Percentiles rank a stretch among this genome's conserved stretches.
phyloP scores from a whole-genome alignment of 2,113 vertebrate genomes.

The Paratilapia polleni region DNA sequence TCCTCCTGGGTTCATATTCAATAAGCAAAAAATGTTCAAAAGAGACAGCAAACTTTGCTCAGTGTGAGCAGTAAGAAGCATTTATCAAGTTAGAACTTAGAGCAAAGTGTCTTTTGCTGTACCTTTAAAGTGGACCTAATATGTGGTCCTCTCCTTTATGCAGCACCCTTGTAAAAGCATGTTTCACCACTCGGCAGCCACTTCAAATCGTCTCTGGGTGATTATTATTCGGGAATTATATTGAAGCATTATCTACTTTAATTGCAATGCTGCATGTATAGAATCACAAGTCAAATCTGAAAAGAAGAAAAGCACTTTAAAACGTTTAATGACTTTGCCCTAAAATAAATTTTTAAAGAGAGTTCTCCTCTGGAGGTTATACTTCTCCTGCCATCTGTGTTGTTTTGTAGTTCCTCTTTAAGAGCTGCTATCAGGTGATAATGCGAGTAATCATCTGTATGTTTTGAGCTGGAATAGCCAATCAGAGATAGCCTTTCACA shows the following conservation, averaged over 20 bases:
- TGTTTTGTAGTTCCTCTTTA: neutral
- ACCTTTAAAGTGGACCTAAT: neutral
- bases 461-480: neutral
- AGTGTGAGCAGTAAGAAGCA: neutral
- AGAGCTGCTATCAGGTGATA: neutral
- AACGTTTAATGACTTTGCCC: neutral
- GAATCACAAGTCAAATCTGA: neutral
- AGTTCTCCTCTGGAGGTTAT: neutral
- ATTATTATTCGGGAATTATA: too few relatives aligned
- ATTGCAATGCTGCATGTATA: neutral
- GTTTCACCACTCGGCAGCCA: too few relatives aligned
- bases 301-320: neutral
- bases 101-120: neutral
- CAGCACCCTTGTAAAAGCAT: too few relatives aligned
- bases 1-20: neutral
- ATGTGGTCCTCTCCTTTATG: too few relatives aligned
- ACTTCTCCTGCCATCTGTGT: neutral
- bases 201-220: too few relatives aligned
- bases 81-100: neutral
- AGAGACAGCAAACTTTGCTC: neutral
- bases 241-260: neutral
- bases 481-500: too few relatives aligned
- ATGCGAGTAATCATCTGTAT: neutral
- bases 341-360: neutral
- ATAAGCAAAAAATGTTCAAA: neutral